Conservation (phyloP, 2,888 invertebrate species). For the Eilema sororculum region DNA sequence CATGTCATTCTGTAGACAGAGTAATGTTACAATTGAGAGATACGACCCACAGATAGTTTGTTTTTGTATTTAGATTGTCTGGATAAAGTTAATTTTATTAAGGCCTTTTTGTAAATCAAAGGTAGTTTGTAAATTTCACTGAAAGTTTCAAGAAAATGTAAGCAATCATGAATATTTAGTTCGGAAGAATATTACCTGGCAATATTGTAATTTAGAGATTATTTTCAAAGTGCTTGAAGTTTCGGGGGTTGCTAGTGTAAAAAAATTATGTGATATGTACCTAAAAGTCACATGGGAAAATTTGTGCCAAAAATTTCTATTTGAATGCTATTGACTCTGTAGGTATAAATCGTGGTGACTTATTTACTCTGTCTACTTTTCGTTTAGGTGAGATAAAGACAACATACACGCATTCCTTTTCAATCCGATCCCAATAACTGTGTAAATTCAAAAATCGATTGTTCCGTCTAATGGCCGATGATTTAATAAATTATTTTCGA, state of each 20-base stretch:
- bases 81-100: too few species aligned
- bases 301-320: not conserved
- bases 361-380: constrained; percentile 10
- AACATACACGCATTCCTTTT: constrained; percentile 25
- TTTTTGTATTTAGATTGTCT: too few species aligned
- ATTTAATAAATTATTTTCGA: constrained; percentile 28
- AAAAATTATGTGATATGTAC: not conserved
- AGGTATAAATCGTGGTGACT: not conserved
- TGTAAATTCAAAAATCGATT: constrained; percentile 22
- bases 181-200: not conserved
- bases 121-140: too few species aligned
- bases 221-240: not conserved
- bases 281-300: not conserved
- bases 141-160: too few species aligned
- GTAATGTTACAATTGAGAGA: not conserved
- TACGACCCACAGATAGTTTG: not conserved
- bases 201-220: not conserved
- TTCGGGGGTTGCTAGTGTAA: not conserved
- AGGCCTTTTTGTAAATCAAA: not conserved
- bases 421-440: constrained; percentile 36
- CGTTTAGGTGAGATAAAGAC: constrained; percentile 30
- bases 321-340: not conserved
- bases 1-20: constrained; percentile 16
- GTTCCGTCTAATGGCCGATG: constrained; percentile 22
- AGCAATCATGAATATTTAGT: not conserved